Conservation (phyloP, 1,140 invertebrate genomes). For the Pseudomyrmex dendroicus region DNA sequence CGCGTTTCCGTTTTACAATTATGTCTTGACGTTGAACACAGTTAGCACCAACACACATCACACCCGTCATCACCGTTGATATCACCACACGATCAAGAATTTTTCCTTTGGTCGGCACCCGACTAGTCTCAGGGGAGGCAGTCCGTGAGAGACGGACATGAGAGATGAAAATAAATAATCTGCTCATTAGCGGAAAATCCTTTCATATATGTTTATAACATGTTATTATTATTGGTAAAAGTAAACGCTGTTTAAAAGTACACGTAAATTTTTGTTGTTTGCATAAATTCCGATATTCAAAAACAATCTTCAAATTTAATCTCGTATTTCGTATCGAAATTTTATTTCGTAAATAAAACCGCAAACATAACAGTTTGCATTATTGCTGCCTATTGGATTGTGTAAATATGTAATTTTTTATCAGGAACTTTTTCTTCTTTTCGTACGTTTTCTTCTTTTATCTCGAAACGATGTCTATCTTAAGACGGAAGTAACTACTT, state of each 20-base stretch:
- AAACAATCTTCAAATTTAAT: not conserved
- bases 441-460: not conserved
- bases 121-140: slow-evolving; percentile 51
- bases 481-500: not conserved
- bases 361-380: not conserved
- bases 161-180: slow-evolving; percentile 22
- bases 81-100: slow-evolving; percentile 63
- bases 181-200: slow-evolving; percentile 22
- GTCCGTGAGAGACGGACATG: slow-evolving; percentile 45
- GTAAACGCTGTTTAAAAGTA: not conserved
- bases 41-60: slow-evolving; percentile 67
- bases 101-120: slow-evolving; percentile 37
- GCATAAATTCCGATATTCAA: too few species aligned
- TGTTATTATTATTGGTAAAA: not conserved
- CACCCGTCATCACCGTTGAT: slow-evolving; percentile 60
- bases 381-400: not conserved
- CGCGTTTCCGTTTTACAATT: slow-evolving; percentile 1
- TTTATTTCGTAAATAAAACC: too few species aligned
- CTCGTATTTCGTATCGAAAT: too few species aligned
- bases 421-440: not conserved
- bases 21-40: slow-evolving; percentile 46
- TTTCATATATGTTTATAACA: not conserved
- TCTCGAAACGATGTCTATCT: not conserved
- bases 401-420: not conserved
- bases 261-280: not conserved